phyloP scores from a whole-genome alignment of 2,888 invertebrate genomes.

The Eilema sororculum region DNA sequence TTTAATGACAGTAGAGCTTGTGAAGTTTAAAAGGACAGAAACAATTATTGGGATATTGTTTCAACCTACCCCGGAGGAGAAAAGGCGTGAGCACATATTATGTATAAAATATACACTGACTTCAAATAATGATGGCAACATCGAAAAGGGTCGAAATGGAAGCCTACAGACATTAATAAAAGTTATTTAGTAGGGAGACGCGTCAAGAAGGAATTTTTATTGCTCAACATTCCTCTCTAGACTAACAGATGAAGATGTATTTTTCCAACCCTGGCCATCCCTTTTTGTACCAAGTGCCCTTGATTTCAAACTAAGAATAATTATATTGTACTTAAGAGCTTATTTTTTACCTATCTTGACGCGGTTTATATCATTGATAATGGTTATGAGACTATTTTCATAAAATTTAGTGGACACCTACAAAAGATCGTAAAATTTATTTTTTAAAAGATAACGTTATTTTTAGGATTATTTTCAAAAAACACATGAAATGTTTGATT shows the following conservation, averaged over 20 bases:
- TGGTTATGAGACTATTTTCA: background rate
- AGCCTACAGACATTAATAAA: conserved; percentile 64
- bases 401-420: background rate
- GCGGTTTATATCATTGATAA: background rate
- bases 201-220: conserved; percentile 70
- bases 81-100: too few species aligned
- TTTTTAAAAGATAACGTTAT: background rate
- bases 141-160: conserved; percentile 58
- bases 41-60: too few species aligned
- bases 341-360: background rate
- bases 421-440: background rate
- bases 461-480: background rate
- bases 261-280: conserved; percentile 45
- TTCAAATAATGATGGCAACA: conserved; percentile 32
- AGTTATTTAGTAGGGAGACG: conserved; percentile 66
- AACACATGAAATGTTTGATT: background rate
- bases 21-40: too few species aligned
- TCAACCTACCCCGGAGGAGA: too few species aligned
- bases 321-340: conserved; percentile 22
- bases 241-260: conserved; percentile 69
- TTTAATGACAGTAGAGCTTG: too few species aligned
- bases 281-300: conserved; percentile 40
- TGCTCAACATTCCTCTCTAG: conserved; percentile 58
- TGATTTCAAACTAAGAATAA: conserved; percentile 38
- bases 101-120: background rate